A percentile compares a stretch with the other conserved stretches of the same genome.
These are phyloP conservation scores for Bellardia pandia DNA, from an alignment of 2,888 invertebrate species.

Conservation along the genomic window DNA sequence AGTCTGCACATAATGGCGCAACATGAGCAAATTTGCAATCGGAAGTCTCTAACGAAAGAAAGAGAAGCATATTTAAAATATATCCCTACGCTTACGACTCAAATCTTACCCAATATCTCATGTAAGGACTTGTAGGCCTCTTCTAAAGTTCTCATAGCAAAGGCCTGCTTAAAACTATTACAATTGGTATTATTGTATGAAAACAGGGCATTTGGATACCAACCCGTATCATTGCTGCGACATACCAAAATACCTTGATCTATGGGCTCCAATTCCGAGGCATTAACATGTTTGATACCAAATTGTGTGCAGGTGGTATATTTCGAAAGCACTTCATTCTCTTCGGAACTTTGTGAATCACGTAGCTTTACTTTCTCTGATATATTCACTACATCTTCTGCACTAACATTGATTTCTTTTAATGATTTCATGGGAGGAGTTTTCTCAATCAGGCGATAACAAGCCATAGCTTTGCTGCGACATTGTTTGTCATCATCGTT, in stretches of 20 bases:
- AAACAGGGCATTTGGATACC: slow-evolving; percentile 90
- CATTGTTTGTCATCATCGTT: slow-evolving; percentile 76
- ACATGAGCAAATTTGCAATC: slow-evolving; percentile 77
- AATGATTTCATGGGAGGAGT: slow-evolving; percentile 76
- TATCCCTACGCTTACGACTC: too few species aligned
- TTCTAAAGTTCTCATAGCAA: slow-evolving; percentile 78
- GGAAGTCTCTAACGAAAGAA: slow-evolving; percentile 77
- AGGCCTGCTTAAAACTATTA: slow-evolving; percentile 78
- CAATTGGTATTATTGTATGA: slow-evolving; percentile 85
- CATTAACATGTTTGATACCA: slow-evolving; percentile 74
- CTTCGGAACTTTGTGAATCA: slow-evolving; percentile 64
- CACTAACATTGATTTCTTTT: slow-evolving; percentile 76
- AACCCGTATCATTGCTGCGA: slow-evolving; percentile 86
- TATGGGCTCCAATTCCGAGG: slow-evolving; percentile 78
- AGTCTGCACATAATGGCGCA: slow-evolving; percentile 85
- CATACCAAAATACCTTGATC: slow-evolving; percentile 90
- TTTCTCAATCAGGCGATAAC: slow-evolving; percentile 80
- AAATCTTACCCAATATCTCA: slow-evolving; percentile 78
- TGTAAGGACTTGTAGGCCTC: slow-evolving; percentile 78
- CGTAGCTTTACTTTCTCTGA: slow-evolving; percentile 77
- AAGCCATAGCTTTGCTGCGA: slow-evolving; percentile 72
- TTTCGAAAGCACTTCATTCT: slow-evolving; percentile 74
- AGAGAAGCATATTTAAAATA: background rate
- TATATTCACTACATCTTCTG: slow-evolving; percentile 78
- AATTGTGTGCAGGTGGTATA: slow-evolving; percentile 79